Percentiles rank a stretch among this genome's conserved stretches.
Evolutionary conservation across 2,797 vertebrate species (phyloP).

Genomic region (Chelidonichthys spinosus): DNA sequence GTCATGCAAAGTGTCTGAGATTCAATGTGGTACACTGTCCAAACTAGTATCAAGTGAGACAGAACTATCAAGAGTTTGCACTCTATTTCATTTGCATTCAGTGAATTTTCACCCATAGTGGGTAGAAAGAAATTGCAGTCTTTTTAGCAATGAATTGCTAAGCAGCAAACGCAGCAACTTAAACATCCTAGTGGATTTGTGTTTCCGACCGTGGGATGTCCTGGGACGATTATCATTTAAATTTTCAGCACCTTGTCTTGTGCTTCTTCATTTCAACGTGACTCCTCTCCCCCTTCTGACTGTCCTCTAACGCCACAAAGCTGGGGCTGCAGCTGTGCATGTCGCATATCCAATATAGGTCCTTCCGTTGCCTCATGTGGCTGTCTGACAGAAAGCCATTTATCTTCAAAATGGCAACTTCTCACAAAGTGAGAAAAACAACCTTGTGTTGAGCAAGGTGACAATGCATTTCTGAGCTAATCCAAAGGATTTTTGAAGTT

Average conservation of each 20-base stretch:
- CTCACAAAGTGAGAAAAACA: slow-evolving; percentile 28
- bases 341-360: slow-evolving; percentile 1
- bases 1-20: slow-evolving; percentile 28
- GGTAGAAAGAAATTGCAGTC: not conserved
- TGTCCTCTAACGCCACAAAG: slow-evolving; percentile 2
- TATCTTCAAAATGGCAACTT: slow-evolving; percentile 22
- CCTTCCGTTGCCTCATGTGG: not conserved
- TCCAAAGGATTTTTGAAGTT: slow-evolving; percentile 11
- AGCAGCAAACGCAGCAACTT: not conserved
- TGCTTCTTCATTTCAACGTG: slow-evolving; percentile 7
- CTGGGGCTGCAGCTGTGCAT: not conserved
- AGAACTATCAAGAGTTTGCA: not conserved
- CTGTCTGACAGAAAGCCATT: slow-evolving; percentile 18
- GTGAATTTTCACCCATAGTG: not conserved
- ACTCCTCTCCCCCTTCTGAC: not conserved
- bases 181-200: not conserved
- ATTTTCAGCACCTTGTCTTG: not conserved
- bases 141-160: not conserved
- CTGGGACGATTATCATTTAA: not conserved
- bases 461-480: slow-evolving; percentile 6
- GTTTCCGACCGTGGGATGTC: slow-evolving; percentile 3
- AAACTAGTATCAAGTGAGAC: slow-evolving; percentile 13
- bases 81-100: not conserved
- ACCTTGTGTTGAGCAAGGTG: slow-evolving; percentile 2
- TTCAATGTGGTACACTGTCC: slow-evolving; percentile 2